phyloP scores from a whole-genome alignment of 2,888 invertebrate genomes.

The Drosophila neoperkinsi region DNA sequence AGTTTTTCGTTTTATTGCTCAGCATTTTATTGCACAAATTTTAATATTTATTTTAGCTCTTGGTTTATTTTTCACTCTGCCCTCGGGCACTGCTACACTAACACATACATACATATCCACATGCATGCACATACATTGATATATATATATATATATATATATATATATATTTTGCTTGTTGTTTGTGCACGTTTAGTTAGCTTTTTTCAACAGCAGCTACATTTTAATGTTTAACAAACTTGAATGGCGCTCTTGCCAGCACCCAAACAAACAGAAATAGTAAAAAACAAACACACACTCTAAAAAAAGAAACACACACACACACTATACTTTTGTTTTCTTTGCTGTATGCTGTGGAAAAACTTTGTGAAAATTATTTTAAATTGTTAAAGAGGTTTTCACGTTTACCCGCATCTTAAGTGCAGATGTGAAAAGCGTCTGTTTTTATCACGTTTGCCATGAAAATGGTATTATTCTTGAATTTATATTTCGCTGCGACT shows the following conservation, averaged over 20 bases:
- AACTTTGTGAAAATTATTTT: constrained; percentile 59
- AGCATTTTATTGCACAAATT: constrained; percentile 73
- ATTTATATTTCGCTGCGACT: constrained; percentile 11
- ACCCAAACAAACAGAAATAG: constrained; percentile 42
- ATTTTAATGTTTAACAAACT: constrained; percentile 75
- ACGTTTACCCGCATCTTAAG: constrained; percentile 4
- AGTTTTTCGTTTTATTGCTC: constrained; percentile 60
- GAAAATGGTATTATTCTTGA: constrained; percentile 25
- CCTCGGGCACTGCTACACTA: constrained; percentile 30
- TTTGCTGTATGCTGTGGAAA: constrained; percentile 23
- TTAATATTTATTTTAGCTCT: constrained; percentile 74
- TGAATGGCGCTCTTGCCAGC: constrained; percentile 45
- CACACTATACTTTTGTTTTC: constrained; percentile 25
- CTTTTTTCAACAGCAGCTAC: constrained; percentile 50
- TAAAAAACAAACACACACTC: constrained; percentile 9
- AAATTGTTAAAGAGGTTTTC: constrained; percentile 41
- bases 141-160: not conserved
- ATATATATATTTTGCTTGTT: constrained; percentile 7
- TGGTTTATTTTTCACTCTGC: constrained; percentile 62
- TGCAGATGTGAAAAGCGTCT: constrained; percentile 15
- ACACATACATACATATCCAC: constrained; percentile 13
- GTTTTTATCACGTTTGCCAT: constrained; percentile 21
- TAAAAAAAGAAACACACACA: not conserved
- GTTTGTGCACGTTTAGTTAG: constrained; percentile 61
- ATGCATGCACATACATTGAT: constrained; percentile 1